Evolutionary conservation across 64 coral and sea anemone genomes (phyloP), one percentile per base, ranked within the genome.

Genomic region (Platygyra sinensis): DNA sequence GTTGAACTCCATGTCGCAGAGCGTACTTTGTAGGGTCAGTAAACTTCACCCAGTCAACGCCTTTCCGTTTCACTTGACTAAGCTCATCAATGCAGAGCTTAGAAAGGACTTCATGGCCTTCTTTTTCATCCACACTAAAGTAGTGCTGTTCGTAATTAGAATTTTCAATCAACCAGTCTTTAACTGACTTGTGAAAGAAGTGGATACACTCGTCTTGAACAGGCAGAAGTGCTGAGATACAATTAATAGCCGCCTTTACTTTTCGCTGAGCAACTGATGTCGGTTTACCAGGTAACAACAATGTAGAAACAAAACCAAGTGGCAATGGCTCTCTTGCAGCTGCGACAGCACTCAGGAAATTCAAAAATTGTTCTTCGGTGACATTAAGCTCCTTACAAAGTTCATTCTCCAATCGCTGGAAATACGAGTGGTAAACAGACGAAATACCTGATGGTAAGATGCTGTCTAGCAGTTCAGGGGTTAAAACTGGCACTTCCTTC

Each of bases 341-440:
- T 5, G 71, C 78, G 10, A 94, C 9, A 0, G 72, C 92, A 76
- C 62, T 52, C 17, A 94, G 72, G 55, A 94, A 82, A 20, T 59
- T 51, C 10, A 55, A 75, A 25, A 93, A 83, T 9, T 80, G 25
- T 18, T 89, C 92, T 8, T 81, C 64, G 50, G 18, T 73, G 15
- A 52, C 33, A 2, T 13, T 14, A 12, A 94, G 31, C 15, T 75
- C 10, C 49, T 71, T 31, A 27, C 24, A 16, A 1, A 89, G 16
- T 8, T 32, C 76, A 32, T 27, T 65, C 33, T 80, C 64, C 18
- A 89, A 31, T 18, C 76, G 59, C 17, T 46, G 16, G 30, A 94
- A 89, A 51, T 94, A 94, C 2, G n/a, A 64, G 38, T 94, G 65
- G 19, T 94, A 94, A 16, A 89, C 67, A 16, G 71, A 76, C 1